Conservation (phyloP, 2,888 invertebrate species). For the Watsonalla cultraria region DNA sequence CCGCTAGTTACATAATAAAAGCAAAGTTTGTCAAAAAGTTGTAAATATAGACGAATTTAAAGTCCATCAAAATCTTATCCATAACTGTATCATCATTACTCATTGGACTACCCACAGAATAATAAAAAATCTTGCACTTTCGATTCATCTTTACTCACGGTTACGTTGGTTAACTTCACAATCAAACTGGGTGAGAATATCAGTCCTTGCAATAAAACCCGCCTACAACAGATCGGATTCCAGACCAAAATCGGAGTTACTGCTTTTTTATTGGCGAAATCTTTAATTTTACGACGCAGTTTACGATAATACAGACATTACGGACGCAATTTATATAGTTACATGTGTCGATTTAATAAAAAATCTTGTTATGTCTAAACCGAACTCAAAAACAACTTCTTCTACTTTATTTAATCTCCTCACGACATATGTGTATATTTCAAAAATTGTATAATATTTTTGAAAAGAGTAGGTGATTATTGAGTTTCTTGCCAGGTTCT, state of each 20-base stretch:
- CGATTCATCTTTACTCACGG: neutral
- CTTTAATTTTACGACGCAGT: conserved; percentile 41
- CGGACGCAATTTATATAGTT: conserved; percentile 16
- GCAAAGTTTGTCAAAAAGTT: too few relatives aligned
- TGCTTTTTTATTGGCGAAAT: conserved; percentile 37
- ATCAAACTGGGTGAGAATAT: neutral
- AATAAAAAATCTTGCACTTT: too few relatives aligned
- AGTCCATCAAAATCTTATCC: too few relatives aligned
- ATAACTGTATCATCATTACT: too few relatives aligned
- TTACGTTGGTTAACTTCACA: neutral
- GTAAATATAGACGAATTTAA: too few relatives aligned
- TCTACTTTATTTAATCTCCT: too few relatives aligned
- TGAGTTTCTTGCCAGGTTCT: too few relatives aligned
- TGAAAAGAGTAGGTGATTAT: too few relatives aligned
- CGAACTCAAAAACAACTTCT: too few relatives aligned
- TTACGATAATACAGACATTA: conserved; percentile 37
- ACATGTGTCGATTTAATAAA: conserved; percentile 3
- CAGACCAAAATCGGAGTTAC: conserved; percentile 33
- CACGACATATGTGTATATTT: neutral
- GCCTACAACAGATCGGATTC: conserved; percentile 30
- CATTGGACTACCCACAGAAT: too few relatives aligned
- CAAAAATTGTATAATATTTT: too few relatives aligned
- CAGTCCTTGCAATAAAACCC: conserved; percentile 25
- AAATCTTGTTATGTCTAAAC: neutral
- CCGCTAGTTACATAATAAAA: too few relatives aligned